These are phyloP conservation scores for Cuniculus paca DNA, from an alignment of 2,797 vertebrate genomes.

Conservation along the genomic window DNA sequence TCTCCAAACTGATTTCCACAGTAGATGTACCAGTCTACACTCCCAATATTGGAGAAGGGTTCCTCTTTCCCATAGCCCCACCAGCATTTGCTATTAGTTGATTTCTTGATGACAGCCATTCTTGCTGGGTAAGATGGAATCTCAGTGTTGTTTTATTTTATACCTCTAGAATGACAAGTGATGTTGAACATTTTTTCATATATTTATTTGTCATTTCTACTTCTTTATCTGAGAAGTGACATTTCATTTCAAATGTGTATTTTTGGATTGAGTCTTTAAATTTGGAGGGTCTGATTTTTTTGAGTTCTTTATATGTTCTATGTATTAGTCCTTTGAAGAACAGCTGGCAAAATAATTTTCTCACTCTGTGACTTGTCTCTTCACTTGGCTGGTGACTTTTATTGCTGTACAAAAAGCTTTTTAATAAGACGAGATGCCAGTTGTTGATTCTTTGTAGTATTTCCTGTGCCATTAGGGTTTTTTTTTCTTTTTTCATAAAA, in stretches of 20 bases:
- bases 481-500: background rate
- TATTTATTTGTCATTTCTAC: background rate
- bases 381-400: background rate
- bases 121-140: background rate
- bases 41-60: background rate
- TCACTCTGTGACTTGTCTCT: background rate
- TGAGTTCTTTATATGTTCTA: background rate
- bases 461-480: background rate
- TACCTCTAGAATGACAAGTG: background rate
- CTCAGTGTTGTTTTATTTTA: background rate
- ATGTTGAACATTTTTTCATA: background rate
- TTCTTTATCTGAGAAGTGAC: background rate
- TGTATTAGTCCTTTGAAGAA: background rate
- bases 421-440: background rate
- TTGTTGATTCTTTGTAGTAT: background rate
- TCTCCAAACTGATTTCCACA: background rate
- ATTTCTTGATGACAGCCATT: background rate
- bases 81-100: background rate
- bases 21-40: background rate
- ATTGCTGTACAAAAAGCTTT: background rate
- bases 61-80: background rate
- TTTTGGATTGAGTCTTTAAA: background rate
- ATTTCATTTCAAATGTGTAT: background rate
- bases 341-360: background rate
- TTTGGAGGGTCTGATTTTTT: background rate